A percentile compares a stretch with the other conserved stretches of the same genome.
Conservation (phyloP, 1,140 invertebrate genomes). For the Eciton burchellii region DNA sequence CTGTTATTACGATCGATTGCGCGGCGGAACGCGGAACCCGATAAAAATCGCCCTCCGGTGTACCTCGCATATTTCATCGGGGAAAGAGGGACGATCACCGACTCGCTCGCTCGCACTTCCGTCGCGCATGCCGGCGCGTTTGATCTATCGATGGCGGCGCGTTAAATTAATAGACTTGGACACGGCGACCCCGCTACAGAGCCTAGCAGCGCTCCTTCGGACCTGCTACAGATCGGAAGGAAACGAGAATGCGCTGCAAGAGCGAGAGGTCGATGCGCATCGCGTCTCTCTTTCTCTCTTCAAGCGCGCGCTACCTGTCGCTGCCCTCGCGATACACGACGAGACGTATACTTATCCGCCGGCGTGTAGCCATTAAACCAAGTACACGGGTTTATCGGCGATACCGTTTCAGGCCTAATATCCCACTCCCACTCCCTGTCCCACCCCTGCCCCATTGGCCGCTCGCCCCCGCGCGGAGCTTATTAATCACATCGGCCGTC, state of each 20-base stretch:
- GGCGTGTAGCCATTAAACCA: conserved; percentile 55
- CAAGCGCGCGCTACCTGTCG: conserved; percentile 47
- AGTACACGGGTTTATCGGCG: conserved; percentile 64
- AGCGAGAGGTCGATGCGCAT: neutral
- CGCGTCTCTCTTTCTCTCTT: conserved; percentile 52
- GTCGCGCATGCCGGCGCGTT: conserved; percentile 43
- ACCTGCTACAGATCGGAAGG: neutral
- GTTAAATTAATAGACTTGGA: conserved; percentile 47
- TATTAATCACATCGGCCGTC: conserved; percentile 68
- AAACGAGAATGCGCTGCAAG: conserved; percentile 8
- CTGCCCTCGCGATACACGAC: conserved; percentile 18
- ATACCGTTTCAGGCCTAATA: conserved; percentile 66
- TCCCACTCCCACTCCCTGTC: too few relatives aligned
- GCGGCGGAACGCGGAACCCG: neutral
- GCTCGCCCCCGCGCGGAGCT: conserved; percentile 56
- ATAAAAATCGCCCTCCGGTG: conserved; percentile 40
- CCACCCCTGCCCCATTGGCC: too few relatives aligned
- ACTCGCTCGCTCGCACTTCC: conserved; percentile 13
- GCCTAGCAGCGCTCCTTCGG: neutral
- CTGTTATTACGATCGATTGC: conserved; percentile 27
- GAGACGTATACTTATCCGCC: conserved; percentile 53
- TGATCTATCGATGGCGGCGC: conserved; percentile 21
- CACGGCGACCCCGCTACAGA: neutral
- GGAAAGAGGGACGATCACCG: conserved; percentile 22
- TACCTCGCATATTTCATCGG: neutral